These are phyloP conservation scores for Brevimyrus niger DNA, from an alignment of 2,113 vertebrate species.

Conservation along the genomic window DNA sequence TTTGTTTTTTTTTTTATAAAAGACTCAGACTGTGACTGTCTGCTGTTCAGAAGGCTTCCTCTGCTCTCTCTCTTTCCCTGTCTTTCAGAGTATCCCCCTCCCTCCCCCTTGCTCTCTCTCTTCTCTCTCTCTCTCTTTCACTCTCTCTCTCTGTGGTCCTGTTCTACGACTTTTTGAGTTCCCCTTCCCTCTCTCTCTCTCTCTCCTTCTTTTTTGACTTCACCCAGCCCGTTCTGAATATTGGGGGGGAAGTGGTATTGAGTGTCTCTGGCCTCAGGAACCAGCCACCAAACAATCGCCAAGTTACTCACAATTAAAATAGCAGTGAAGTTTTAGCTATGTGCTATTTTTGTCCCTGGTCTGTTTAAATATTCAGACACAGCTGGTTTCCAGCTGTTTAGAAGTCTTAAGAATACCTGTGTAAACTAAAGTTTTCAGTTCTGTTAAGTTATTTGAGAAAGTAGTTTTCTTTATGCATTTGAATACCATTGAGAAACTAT, in stretches of 20 bases:
- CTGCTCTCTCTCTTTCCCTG: not conserved
- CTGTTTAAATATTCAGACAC: not conserved
- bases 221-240: constrained; percentile 30
- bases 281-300: not conserved
- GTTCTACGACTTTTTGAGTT: not conserved
- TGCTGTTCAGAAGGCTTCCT: constrained; percentile 44
- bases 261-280: not conserved
- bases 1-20: constrained; percentile 33
- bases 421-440: not conserved
- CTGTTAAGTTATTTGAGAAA: not conserved
- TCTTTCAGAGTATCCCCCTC: not conserved
- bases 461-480: not conserved
- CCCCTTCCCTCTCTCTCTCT: not conserved
- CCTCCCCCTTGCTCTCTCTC: not conserved
- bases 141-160: not conserved
- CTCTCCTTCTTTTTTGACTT: not conserved
- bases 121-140: not conserved
- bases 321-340: not conserved
- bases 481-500: not conserved
- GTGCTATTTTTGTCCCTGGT: not conserved
- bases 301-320: not conserved
- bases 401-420: not conserved
- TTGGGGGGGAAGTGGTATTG: not conserved
- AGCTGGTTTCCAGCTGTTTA: not conserved
- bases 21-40: constrained; percentile 41